phyloP scores from a whole-genome alignment of 2,113 vertebrate species.

The Anhinga anhinga region DNA sequence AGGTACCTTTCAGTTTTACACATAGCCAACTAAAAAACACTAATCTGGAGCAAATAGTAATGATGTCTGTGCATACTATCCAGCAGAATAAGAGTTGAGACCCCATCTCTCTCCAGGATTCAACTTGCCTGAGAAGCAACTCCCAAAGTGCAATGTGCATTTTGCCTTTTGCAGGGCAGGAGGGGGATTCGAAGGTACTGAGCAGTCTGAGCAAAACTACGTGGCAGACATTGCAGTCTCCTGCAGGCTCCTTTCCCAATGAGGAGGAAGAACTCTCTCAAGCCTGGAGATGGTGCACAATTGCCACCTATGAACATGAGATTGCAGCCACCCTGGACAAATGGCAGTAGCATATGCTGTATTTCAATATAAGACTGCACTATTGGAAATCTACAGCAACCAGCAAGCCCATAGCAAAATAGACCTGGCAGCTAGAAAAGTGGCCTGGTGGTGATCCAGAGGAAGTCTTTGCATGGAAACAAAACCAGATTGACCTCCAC shows the following conservation, averaged over 20 bases:
- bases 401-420: neutral
- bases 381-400: neutral
- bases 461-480: neutral
- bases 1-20: neutral
- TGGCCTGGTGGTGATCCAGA: neutral
- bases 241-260: neutral
- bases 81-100: neutral
- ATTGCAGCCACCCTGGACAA: neutral
- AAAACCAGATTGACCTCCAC: neutral
- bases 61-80: no score
- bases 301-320: neutral
- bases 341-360: neutral
- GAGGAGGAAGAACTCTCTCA: neutral
- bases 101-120: neutral
- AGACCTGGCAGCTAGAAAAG: neutral
- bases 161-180: neutral
- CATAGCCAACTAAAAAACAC: neutral
- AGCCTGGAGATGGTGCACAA: neutral
- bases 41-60: neutral
- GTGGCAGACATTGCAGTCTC: fast-evolving
- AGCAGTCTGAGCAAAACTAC: neutral
- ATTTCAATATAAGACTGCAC: neutral
- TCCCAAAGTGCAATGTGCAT: neutral
- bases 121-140: neutral
- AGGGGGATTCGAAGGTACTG: neutral